These are phyloP conservation scores for Aelia acuminata DNA, from an alignment of 2,888 invertebrate genomes.

Conservation along the genomic window DNA sequence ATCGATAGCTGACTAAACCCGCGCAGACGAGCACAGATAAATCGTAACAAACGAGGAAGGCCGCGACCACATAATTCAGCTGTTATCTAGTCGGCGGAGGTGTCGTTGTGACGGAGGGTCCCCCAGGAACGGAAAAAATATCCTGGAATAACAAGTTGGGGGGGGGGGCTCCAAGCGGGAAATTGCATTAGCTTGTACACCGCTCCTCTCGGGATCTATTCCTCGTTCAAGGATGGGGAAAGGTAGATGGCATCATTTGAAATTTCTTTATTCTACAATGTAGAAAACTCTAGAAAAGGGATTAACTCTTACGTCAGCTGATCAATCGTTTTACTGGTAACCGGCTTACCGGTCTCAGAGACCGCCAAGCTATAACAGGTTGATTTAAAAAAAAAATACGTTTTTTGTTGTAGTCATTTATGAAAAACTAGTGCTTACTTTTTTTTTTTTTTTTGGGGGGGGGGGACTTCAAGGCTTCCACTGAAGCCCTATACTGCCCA, in stretches of 20 bases:
- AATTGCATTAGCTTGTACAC: background rate
- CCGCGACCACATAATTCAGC: slow-evolving; percentile 10
- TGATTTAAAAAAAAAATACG: too few relatives aligned
- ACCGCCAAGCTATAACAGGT: too few relatives aligned
- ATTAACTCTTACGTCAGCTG: too few relatives aligned
- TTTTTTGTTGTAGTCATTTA: too few relatives aligned
- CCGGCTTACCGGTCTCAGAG: too few relatives aligned
- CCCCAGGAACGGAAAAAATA: background rate
- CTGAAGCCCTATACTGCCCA: too few relatives aligned
- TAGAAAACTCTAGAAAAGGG: too few relatives aligned
- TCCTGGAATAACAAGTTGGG: slow-evolving; percentile 23
- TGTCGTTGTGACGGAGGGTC: slow-evolving; percentile 13
- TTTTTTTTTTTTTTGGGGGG: too few relatives aligned
- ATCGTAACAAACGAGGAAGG: background rate
- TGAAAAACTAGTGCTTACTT: too few relatives aligned
- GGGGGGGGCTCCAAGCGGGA: background rate
- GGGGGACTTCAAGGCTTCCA: too few relatives aligned
- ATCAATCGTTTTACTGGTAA: too few relatives aligned
- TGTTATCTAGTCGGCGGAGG: background rate
- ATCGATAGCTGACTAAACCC: background rate
- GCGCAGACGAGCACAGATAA: background rate
- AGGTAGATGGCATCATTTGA: background rate
- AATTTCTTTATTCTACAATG: too few relatives aligned
- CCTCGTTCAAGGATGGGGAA: background rate
- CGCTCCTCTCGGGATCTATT: background rate